Conservation (phyloP, 1,140 invertebrate genomes). For the Temnothorax nylanderi region DNA sequence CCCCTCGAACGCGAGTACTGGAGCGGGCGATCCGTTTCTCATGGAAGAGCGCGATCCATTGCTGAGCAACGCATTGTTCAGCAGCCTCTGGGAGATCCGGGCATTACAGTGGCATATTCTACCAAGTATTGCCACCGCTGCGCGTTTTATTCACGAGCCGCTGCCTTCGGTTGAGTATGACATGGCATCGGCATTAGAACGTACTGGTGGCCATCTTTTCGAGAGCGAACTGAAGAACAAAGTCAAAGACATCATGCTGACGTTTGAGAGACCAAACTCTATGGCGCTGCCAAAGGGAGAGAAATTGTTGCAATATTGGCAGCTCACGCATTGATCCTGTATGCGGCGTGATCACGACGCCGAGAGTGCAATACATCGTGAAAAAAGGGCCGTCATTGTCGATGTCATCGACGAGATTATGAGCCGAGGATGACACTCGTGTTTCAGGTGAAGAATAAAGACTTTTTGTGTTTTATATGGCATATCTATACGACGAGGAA, state of each 20-base stretch:
- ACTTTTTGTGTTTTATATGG: constrained; percentile 37
- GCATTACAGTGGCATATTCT: constrained; percentile 91
- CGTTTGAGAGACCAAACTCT: constrained; percentile 87
- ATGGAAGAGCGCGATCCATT: constrained; percentile 92
- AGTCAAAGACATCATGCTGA: constrained; percentile 87
- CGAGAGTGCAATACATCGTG: constrained; percentile 37
- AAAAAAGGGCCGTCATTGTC: not conserved
- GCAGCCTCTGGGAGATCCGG: constrained; percentile 96
- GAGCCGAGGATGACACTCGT: not conserved
- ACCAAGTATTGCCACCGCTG: constrained; percentile 89
- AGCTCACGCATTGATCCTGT: constrained; percentile 77
- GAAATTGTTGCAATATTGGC: constrained; percentile 86
- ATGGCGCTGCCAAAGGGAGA: constrained; percentile 85
- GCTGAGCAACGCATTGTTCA: constrained; percentile 92
- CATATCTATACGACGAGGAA: constrained; percentile 4
- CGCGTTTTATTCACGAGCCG: constrained; percentile 89
- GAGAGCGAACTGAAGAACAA: constrained; percentile 88
- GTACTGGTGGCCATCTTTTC: constrained; percentile 87
- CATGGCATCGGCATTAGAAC: constrained; percentile 87
- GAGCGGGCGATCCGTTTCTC: constrained; percentile 91
- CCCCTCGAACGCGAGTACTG: constrained; percentile 63
- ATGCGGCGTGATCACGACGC: not conserved
- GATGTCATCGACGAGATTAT: not conserved
- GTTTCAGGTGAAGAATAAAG: not conserved
- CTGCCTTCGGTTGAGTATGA: constrained; percentile 90